phyloP scores from a whole-genome alignment of 2,888 invertebrate species.

The Ligdia adustata region DNA sequence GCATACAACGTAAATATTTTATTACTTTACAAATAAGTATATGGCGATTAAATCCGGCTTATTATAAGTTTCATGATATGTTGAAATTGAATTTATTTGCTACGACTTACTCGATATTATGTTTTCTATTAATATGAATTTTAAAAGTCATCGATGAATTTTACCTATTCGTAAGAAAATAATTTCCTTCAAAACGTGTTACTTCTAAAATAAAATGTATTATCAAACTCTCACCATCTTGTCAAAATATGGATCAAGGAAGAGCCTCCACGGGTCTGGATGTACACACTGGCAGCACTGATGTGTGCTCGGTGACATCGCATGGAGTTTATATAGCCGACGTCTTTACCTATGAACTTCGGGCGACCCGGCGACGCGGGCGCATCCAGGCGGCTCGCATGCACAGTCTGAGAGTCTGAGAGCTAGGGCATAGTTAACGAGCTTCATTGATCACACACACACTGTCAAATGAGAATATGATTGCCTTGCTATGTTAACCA shows the following conservation, averaged over 20 bases:
- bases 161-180: too few relatives aligned
- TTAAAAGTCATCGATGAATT: too few relatives aligned
- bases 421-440: slow-evolving; percentile 16
- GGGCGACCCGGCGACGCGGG: slow-evolving; percentile 61
- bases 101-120: too few relatives aligned
- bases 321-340: slow-evolving; percentile 75
- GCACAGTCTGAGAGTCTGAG: slow-evolving; percentile 26
- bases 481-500: neutral
- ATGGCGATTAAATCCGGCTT: too few relatives aligned
- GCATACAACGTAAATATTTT: too few relatives aligned
- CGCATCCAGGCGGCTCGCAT: slow-evolving; percentile 67
- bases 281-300: slow-evolving; percentile 62
- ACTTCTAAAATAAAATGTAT: neutral
- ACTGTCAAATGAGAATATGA: slow-evolving; percentile 26
- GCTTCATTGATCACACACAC: slow-evolving; percentile 30
- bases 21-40: too few relatives aligned
- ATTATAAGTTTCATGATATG: too few relatives aligned
- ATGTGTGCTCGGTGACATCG: slow-evolving; percentile 76
- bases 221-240: slow-evolving; percentile 52
- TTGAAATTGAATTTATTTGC: too few relatives aligned
- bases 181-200: too few relatives aligned
- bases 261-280: slow-evolving; percentile 53
- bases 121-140: too few relatives aligned
- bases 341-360: slow-evolving; percentile 82
- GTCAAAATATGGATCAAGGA: slow-evolving; percentile 42